These are phyloP conservation scores for Shargacucullia verbasci DNA, from an alignment of 2,888 invertebrate species.

Conservation along the genomic window DNA sequence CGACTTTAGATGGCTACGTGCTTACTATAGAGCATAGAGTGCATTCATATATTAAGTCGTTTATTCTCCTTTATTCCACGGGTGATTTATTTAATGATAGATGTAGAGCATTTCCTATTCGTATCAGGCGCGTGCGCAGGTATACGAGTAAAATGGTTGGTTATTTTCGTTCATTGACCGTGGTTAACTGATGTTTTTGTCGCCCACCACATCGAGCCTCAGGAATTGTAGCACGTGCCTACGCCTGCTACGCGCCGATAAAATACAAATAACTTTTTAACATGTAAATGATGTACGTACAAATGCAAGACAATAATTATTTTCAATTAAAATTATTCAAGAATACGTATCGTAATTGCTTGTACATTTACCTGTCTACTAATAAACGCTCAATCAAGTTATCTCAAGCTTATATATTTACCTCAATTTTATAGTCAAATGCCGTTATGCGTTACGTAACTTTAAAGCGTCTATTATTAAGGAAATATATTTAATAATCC, in stretches of 20 bases:
- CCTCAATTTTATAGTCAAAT: no score
- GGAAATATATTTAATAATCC: constrained; percentile 37
- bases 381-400: no score
- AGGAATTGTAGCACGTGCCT: constrained; percentile 52
- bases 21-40: constrained; percentile 14
- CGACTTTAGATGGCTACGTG: constrained; percentile 20
- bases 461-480: no score
- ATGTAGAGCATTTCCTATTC: constrained; percentile 57
- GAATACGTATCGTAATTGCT: no score
- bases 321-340: no score
- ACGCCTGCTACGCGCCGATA: constrained; percentile 38
- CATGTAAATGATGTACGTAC: constrained; percentile 28
- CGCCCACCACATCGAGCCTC: constrained; percentile 53
- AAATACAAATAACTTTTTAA: constrained; percentile 34
- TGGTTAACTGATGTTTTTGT: constrained; percentile 73
- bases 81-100: constrained; percentile 63
- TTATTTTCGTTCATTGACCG: constrained; percentile 81
- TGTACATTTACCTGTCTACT: no score
- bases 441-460: no score
- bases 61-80: constrained; percentile 50
- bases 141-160: constrained; percentile 62
- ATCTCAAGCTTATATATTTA: no score
- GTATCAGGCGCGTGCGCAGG: constrained; percentile 57
- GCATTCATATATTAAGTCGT: constrained; percentile 36
- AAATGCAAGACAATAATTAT: not conserved